Conservation (phyloP, 2,888 invertebrate genomes). For the Netelia virgata region DNA sequence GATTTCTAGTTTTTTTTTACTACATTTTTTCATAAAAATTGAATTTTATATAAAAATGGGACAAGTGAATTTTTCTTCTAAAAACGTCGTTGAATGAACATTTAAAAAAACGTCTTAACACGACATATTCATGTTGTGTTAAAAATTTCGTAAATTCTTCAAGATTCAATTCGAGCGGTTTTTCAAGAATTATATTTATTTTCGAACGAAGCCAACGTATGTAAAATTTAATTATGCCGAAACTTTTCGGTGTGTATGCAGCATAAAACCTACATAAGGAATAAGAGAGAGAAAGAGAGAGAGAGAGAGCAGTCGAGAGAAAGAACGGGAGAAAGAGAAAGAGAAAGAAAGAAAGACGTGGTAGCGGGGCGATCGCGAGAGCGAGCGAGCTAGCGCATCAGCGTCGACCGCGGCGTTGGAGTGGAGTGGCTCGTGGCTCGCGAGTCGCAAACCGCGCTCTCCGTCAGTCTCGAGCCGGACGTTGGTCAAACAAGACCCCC, state of each 20-base stretch:
- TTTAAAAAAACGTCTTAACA: too few species aligned
- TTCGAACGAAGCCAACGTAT: neutral
- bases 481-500: conserved; percentile 68
- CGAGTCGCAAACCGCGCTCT: conserved; percentile 46
- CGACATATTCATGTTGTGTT: neutral
- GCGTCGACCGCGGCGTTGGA: conserved; percentile 40
- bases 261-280: conserved; percentile 39
- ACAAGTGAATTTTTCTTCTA: too few species aligned
- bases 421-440: conserved; percentile 43
- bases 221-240: neutral
- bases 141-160: neutral
- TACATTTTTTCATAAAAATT: neutral
- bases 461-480: conserved; percentile 71
- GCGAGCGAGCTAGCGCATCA: conserved; percentile 36
- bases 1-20: too few species aligned
- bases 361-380: conserved; percentile 26
- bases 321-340: conserved; percentile 6
- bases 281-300: conserved; percentile 2
- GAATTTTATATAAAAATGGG: neutral
- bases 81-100: too few species aligned
- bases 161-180: neutral
- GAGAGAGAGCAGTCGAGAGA: too few species aligned
- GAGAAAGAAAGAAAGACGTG: neutral
- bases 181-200: too few species aligned
- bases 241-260: conserved; percentile 29